Percentiles rank a stretch among this genome's conserved stretches.
Conservation (phyloP, 2,888 invertebrate species). For the Allophyes oxyacanthae region DNA sequence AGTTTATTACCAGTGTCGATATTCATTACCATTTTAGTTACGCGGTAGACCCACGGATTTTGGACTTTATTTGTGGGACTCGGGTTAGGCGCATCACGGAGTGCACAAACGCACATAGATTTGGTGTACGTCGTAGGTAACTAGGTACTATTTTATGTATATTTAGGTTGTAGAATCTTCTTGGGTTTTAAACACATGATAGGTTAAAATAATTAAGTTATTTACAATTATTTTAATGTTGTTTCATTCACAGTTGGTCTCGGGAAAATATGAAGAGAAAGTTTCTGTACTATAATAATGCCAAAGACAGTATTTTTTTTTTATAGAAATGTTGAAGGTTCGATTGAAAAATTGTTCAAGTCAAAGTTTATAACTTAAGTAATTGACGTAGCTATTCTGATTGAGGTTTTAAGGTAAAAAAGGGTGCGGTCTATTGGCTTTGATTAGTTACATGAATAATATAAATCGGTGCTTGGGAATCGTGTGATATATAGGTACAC, state of each 20-base stretch:
- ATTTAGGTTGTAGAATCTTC: constrained; percentile 5
- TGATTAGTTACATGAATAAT: constrained; percentile 8
- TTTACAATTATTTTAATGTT: constrained; percentile 20
- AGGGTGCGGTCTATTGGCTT: constrained; percentile 15
- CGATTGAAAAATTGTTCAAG: too few relatives aligned
- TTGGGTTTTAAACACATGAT: constrained; percentile 8
- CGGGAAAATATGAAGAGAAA: constrained; percentile 19
- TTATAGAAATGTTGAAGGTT: not conserved
- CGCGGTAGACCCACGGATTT: too few relatives aligned
- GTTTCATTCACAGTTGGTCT: constrained; percentile 35
- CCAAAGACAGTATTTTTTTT: constrained; percentile 45
- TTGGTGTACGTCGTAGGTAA: too few relatives aligned
- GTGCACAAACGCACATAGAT: constrained; percentile 5
- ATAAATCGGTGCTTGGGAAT: constrained; percentile 43
- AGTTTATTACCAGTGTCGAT: too few relatives aligned
- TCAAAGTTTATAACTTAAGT: too few relatives aligned
- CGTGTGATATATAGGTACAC: constrained; percentile 30
- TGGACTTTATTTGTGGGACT: not conserved
- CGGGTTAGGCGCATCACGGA: constrained; percentile 10
- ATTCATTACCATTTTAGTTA: too few relatives aligned
- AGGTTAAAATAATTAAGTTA: constrained; percentile 10
- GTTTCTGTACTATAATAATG: constrained; percentile 36
- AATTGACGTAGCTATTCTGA: constrained; percentile 4
- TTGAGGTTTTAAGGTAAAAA: constrained; percentile 10
- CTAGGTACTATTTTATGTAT: constrained; percentile 12